A percentile compares a stretch with the other conserved stretches of the same genome.
phyloP scores from a whole-genome alignment of 2,888 invertebrate genomes.

The Biston stratarius region DNA sequence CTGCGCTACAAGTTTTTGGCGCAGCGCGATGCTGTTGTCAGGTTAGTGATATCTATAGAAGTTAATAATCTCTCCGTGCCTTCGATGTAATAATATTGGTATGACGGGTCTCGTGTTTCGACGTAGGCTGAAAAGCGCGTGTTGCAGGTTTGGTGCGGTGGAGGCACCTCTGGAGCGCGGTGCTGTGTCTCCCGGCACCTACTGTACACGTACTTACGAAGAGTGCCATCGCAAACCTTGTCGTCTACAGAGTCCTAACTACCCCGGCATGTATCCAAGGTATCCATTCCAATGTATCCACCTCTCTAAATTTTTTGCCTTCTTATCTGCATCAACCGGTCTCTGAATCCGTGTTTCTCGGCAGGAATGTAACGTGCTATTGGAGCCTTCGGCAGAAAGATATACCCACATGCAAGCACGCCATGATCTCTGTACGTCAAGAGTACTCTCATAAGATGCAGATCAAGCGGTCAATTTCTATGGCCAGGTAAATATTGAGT shows the following conservation, averaged over 20 bases:
- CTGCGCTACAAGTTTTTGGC: constrained; percentile 94
- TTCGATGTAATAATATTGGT: no score
- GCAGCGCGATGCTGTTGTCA: constrained; percentile 91
- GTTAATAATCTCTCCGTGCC: neutral
- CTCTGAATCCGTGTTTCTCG: constrained; percentile 4
- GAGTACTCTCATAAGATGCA: constrained; percentile 91
- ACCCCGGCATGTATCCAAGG: constrained; percentile 94
- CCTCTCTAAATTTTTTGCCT: neutral
- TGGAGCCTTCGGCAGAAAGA: constrained; percentile 94
- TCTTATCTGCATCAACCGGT: neutral
- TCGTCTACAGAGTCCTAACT: constrained; percentile 95
- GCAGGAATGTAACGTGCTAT: constrained; percentile 96
- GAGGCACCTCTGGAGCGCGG: constrained; percentile 93
- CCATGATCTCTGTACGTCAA: constrained; percentile 95
- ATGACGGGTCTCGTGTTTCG: neutral
- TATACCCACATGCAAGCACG: constrained; percentile 95
- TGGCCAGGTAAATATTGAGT: constrained; percentile 82
- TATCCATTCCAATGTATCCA: constrained; percentile 25
- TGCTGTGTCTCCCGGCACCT: constrained; percentile 93
- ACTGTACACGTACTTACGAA: constrained; percentile 94
- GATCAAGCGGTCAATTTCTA: constrained; percentile 88
- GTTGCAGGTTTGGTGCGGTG: constrained; percentile 89
- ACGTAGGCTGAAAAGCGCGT: constrained; percentile 6
- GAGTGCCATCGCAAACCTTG: constrained; percentile 94
- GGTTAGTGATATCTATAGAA: constrained; percentile 65